Evolutionary conservation across 35 echinoderm and acorn worm genomes (phyloP), one percentile per base, ranked within the genome.

Genomic region (Stichopus chloronotus): DNA sequence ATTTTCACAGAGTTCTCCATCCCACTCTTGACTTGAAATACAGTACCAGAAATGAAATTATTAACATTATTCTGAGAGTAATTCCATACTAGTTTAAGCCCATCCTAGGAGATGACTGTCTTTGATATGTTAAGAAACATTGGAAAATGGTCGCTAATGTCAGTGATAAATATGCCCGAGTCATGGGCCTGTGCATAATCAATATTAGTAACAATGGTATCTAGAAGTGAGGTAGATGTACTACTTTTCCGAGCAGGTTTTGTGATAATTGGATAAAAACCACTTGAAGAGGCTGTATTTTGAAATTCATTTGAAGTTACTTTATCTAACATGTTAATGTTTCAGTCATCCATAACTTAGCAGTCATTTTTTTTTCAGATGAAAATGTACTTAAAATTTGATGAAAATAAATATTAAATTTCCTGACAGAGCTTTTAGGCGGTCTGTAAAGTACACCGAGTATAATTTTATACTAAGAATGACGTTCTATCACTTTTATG

Each of bases 111-210:
- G 25, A 17, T 11, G 25, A 76, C 0, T 6, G 7, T 76, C 72
- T 76, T 76, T 7, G 6, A 17, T 21, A 76, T 24, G 16, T 76
- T 76, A 7, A 11, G 25, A 24, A 76, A 76, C 7, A 76, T 76
- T 76, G 72, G 72, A 17, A 76, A 76, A 17, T 11, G 72, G 72
- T 76, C 72, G 14, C 72, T 76, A 21, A 76, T 76, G 72, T 76
- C 72, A 76, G 72, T 11, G 14, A 76, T 24, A 17, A 76, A 76
- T 12, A 17, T 12, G 19, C 14, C 6, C 19, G 6, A 11, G 25
- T 24, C 6, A 11, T 76, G 3, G 30, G 30, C 30, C 30, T 43
- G 30, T 43, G 30, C 25, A 8, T 17, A 76, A 76, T 3, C 65
- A 71, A n/a, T 71, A 71, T 71, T 5, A 7, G 72, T 76, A 24